Conservation (phyloP, 1,140 invertebrate genomes). For the Drosophila tsacasi region DNA sequence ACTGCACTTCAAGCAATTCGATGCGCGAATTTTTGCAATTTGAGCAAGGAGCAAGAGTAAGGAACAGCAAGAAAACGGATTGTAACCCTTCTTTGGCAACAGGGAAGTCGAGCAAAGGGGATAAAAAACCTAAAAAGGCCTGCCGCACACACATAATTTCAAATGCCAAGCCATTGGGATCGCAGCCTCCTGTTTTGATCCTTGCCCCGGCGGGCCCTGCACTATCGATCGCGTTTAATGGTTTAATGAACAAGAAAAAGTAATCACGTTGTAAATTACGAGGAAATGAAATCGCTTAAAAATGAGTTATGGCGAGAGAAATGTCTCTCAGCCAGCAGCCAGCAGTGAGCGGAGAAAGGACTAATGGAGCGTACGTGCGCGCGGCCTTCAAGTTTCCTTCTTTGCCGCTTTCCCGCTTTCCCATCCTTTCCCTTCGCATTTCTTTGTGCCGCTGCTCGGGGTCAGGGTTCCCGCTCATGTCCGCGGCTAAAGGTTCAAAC, state of each 20-base stretch:
- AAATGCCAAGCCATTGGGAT: slow-evolving; percentile 44
- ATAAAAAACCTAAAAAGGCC: slow-evolving; percentile 37
- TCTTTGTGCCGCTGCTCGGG: slow-evolving; percentile 11
- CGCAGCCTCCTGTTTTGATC: slow-evolving; percentile 57
- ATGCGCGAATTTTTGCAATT: slow-evolving; percentile 75
- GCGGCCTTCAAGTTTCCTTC: slow-evolving; percentile 29
- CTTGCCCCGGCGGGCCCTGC: slow-evolving; percentile 35
- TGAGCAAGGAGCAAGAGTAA: slow-evolving; percentile 18
- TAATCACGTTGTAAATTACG: slow-evolving; percentile 81
- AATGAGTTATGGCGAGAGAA: slow-evolving; percentile 66
- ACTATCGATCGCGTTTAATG: slow-evolving; percentile 77
- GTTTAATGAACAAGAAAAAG: slow-evolving; percentile 81
- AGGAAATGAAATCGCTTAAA: slow-evolving; percentile 79
- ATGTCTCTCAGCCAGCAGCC: slow-evolving; percentile 11
- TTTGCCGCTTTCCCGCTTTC: slow-evolving; percentile 21
- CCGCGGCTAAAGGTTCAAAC: slow-evolving; percentile 57
- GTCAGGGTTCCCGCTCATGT: slow-evolving; percentile 38
- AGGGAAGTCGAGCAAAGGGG: slow-evolving; percentile 15
- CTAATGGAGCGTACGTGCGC: slow-evolving; percentile 72
- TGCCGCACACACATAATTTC: slow-evolving; percentile 57
- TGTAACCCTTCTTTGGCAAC: slow-evolving; percentile 59
- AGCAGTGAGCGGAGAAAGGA: slow-evolving; percentile 28
- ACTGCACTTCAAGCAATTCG: slow-evolving; percentile 74
- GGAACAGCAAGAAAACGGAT: not conserved
- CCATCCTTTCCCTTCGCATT: slow-evolving; percentile 10